Base-by-base conservation (phyloP, 2,113 vertebrate genomes). In the Epinephelus fuscoguttatus region DNA sequence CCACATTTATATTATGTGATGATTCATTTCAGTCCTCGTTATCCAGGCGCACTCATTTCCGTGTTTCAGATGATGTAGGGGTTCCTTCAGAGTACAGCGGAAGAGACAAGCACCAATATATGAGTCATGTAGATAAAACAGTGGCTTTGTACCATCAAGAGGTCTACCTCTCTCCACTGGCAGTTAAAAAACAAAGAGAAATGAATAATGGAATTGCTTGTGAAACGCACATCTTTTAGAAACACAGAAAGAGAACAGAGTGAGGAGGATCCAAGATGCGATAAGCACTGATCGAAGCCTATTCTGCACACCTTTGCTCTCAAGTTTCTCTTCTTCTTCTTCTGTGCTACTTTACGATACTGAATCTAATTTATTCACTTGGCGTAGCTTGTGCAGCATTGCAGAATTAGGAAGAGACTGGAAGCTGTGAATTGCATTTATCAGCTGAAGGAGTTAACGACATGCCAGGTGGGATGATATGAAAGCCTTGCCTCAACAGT, bases 371-470 rank as follows among this genome's bases (percentile, higher is more conserved):
- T 85, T 87, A 94, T 92, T 92, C 87, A 69, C 75, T 61, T n/a
- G 59, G 70, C 40, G 49, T 81, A 67, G 73, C 75, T 59, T 80
- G 56, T 80, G 86, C 78, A 77, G 85, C 70, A 64, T 68, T 71
- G 79, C 70, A 55, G 80, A 93, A 91, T 93, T 92, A 88, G 81
- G 56, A 78, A 79, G 86, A 84, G 86, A 84, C 85, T 82, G 78
- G 89, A 91, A 89, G 86, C 89, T 90, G 82, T 80, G 88, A 89
- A 79, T 89, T 86, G 80, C 85, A 88, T 93, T 93, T 89, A 90
- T 92, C 90, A 89, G 85, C 77, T 25, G 76, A 84, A 72, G 78
- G 80, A 93, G 85, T 88, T 89, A 92, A 90, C 63, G 40, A 80
- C 84, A 84, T 89, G 90, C 90, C 83, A 89, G 89, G 87, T 87